Evolutionary conservation across 64 coral and sea anemone genomes (phyloP).

Genomic region (Platygyra sinensis): DNA sequence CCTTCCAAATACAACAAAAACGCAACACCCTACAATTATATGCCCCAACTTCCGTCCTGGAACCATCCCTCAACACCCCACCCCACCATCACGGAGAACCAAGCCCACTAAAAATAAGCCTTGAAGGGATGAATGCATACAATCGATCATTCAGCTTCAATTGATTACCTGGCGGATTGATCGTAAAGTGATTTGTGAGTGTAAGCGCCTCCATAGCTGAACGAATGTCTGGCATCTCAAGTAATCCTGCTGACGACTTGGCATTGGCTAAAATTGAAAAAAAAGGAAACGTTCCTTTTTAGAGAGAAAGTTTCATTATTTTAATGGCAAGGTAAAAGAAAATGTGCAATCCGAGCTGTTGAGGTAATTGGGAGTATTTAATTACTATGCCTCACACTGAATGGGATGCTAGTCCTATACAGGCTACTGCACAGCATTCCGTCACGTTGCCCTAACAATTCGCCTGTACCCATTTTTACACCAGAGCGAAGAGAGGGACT

Average conservation of each 20-base stretch:
- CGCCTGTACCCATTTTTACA: too few relatives aligned
- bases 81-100: too few relatives aligned
- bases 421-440: too few relatives aligned
- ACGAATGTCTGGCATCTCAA: slow-evolving; percentile 95
- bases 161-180: slow-evolving; percentile 94
- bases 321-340: not conserved
- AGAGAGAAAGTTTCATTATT: not conserved
- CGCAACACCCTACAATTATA: too few relatives aligned
- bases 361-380: too few relatives aligned
- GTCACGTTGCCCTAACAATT: not conserved
- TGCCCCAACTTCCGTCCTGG: too few relatives aligned
- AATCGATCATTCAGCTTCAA: not conserved
- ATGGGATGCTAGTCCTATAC: not conserved
- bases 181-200: slow-evolving; percentile 94
- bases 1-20: too few relatives aligned
- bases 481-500: too few relatives aligned
- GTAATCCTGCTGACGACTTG: slow-evolving; percentile 91
- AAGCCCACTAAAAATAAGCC: too few relatives aligned
- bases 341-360: too few relatives aligned
- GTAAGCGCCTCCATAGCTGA: slow-evolving; percentile 96
- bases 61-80: too few relatives aligned
- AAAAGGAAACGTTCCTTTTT: not conserved
- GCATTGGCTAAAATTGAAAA: slow-evolving; percentile 78
- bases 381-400: too few relatives aligned
- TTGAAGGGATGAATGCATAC: not conserved